phyloP scores from a whole-genome alignment of 2,797 vertebrate species.

The Schizothorax lantsangensis region DNA sequence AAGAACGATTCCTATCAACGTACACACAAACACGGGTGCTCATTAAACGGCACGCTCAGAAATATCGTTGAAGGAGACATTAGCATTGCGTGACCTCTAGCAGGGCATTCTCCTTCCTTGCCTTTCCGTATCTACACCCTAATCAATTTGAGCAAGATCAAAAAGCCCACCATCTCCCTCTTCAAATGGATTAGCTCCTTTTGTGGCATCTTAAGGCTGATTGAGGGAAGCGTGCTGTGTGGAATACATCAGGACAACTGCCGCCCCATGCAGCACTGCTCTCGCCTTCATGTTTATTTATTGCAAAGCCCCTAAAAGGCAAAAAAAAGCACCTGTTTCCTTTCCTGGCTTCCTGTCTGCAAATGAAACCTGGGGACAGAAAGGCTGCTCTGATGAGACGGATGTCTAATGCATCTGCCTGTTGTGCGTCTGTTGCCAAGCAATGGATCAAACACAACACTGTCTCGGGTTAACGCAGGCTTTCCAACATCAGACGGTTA shows the following conservation, averaged over 20 bases:
- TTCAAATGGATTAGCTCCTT: slow-evolving; percentile 68
- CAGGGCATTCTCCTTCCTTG: slow-evolving; percentile 44
- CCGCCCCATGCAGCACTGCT: slow-evolving; percentile 45
- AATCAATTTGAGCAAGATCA: slow-evolving; percentile 67
- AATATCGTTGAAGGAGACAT: slow-evolving; percentile 54
- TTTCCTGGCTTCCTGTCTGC: slow-evolving; percentile 50
- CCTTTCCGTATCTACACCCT: slow-evolving; percentile 59
- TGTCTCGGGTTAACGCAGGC: slow-evolving; percentile 43
- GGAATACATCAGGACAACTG: slow-evolving; percentile 61
- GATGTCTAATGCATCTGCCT: slow-evolving; percentile 55
- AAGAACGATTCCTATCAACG: slow-evolving; percentile 32
- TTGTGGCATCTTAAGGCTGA: slow-evolving; percentile 65
- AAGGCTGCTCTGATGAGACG: slow-evolving; percentile 55
- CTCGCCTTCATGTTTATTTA: slow-evolving; percentile 68
- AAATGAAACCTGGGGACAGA: slow-evolving; percentile 58
- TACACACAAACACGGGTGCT: slow-evolving; percentile 35
- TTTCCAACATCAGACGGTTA: slow-evolving; percentile 51
- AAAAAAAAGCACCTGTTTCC: slow-evolving; percentile 54
- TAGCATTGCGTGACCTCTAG: slow-evolving; percentile 67
- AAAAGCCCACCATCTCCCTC: slow-evolving; percentile 59
- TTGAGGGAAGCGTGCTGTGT: slow-evolving; percentile 62
- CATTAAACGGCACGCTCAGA: slow-evolving; percentile 26
- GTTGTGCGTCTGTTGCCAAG: slow-evolving; percentile 51
- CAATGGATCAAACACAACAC: slow-evolving; percentile 48
- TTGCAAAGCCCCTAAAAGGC: slow-evolving; percentile 54